Evolutionary conservation across 2,797 vertebrate genomes (phyloP).

Genomic region (Gymnocypris eckloni): DNA sequence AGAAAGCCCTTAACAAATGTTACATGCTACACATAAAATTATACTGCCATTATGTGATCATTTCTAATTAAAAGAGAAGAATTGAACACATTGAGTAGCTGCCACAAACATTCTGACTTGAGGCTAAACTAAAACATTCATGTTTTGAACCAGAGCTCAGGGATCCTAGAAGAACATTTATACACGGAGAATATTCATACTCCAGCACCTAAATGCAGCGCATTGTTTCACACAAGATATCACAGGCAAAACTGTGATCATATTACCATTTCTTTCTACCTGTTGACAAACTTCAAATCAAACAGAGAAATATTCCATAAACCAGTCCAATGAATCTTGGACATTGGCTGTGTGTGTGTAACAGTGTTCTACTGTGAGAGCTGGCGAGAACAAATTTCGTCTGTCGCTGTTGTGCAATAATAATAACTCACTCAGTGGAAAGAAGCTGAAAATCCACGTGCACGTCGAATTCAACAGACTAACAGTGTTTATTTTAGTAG

Average conservation of each 20-base stretch:
- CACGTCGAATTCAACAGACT: conserved; percentile 18
- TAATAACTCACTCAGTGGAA: conserved; percentile 23
- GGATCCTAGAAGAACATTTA: not conserved
- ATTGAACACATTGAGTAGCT: conserved; percentile 71
- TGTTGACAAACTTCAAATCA: conserved; percentile 5
- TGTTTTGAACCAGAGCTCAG: conserved; percentile 1
- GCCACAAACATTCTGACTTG: conserved; percentile 52
- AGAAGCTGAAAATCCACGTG: conserved; percentile 16
- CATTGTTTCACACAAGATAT: not conserved
- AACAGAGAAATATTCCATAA: not conserved
- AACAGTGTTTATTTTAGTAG: not conserved
- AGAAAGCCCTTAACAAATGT: not conserved
- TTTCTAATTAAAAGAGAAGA: not conserved
- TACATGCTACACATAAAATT: not conserved
- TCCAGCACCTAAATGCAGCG: not conserved
- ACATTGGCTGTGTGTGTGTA: conserved; percentile 22
- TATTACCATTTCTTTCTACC: not conserved
- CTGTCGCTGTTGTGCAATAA: conserved; percentile 40
- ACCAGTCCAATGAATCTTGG: not conserved
- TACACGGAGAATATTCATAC: not conserved
- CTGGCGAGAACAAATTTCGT: conserved; percentile 23
- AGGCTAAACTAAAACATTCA: conserved; percentile 26
- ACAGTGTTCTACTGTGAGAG: conserved; percentile 35
- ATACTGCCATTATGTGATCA: not conserved
- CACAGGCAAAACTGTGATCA: not conserved